These are phyloP conservation scores for Pegoplata infirma DNA, from an alignment of 2,888 invertebrate genomes.

Conservation along the genomic window DNA sequence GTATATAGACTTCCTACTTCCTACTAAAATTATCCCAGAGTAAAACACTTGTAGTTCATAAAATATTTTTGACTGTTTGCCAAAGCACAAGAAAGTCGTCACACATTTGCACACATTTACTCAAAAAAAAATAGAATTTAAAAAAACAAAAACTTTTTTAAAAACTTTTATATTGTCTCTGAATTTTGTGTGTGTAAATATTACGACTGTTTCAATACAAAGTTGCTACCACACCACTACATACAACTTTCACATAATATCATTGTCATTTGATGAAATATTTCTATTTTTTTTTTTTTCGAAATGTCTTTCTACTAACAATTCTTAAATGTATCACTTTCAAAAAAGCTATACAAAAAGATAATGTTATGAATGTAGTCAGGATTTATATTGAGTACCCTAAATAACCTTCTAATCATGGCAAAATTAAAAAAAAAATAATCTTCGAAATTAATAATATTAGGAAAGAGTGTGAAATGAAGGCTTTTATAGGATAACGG, in stretches of 20 bases:
- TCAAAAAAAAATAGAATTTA: not conserved
- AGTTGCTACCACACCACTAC: not conserved
- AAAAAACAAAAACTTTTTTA: not conserved
- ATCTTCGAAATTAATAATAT: no score
- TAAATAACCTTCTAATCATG: no score
- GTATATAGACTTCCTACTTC: not conserved
- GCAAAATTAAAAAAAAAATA: no score
- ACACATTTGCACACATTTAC: not conserved
- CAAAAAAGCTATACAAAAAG: no score
- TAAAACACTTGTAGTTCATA: conserved; percentile 8
- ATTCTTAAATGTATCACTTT: no score
- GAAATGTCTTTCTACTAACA: not conserved
- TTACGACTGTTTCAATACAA: not conserved
- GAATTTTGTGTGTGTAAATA: not conserved
- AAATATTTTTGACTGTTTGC: conserved; percentile 27
- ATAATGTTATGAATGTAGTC: not conserved
- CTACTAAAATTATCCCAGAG: not conserved
- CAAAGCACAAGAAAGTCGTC: conserved; percentile 14
- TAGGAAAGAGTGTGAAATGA: no score
- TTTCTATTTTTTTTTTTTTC: no score
- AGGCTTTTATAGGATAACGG: no score
- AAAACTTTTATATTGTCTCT: not conserved
- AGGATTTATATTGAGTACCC: no score
- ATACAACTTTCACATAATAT: no score
- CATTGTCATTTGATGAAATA: not conserved